phyloP scores from a whole-genome alignment of 2,113 vertebrate genomes.

The Pedionomus torquatus region DNA sequence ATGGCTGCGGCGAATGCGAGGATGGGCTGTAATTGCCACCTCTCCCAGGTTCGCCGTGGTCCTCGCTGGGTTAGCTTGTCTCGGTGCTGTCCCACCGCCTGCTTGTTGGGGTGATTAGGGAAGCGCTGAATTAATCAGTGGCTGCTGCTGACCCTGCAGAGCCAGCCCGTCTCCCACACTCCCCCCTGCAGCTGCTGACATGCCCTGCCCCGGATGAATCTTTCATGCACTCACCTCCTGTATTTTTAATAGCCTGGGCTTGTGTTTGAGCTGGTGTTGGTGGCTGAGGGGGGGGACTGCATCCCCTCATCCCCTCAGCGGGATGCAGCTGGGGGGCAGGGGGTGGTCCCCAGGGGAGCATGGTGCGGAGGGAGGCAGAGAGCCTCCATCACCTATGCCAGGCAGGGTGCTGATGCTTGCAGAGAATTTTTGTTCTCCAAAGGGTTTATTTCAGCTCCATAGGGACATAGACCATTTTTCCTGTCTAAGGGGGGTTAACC shows the following conservation, averaged over 20 bases:
- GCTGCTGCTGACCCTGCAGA: background rate
- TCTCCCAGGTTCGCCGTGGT: background rate
- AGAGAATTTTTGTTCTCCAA: background rate
- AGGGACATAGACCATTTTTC: background rate
- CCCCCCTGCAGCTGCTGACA: background rate
- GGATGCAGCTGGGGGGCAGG: background rate
- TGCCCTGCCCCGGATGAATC: background rate
- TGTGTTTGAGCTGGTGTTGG: background rate
- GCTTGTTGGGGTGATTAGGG: background rate
- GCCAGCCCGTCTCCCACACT: background rate
- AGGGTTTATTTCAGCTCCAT: background rate
- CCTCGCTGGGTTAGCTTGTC: background rate
- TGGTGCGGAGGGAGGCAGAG: background rate
- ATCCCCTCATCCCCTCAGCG: accelerated
- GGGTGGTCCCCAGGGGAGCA: background rate
- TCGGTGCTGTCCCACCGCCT: background rate
- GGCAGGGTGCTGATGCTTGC: background rate
- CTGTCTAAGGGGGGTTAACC: background rate
- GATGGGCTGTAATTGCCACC: background rate
- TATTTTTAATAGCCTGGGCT: background rate
- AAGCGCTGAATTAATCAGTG: background rate
- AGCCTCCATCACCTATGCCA: accelerated
- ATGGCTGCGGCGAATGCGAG: background rate
- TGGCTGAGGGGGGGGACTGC: background rate
- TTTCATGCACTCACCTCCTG: background rate